Percentiles rank a stretch among this genome's conserved stretches.
Conservation (phyloP, 2,113 vertebrate species). For the Pristiophorus japonicus region DNA sequence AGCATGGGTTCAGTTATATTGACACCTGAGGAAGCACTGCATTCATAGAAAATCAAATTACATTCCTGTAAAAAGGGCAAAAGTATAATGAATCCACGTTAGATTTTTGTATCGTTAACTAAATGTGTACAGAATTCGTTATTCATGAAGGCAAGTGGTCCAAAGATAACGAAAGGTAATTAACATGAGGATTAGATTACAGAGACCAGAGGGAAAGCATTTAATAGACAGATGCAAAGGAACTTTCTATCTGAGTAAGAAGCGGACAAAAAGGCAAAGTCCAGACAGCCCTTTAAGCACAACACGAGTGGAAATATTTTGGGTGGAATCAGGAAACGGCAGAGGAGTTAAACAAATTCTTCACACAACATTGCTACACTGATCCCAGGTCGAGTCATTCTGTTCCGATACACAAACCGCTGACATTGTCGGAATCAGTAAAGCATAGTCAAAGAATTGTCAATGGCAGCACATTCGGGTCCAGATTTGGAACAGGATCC, state of each 20-base stretch:
- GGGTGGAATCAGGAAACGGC: background rate
- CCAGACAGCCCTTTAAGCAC: background rate
- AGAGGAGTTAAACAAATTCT: background rate
- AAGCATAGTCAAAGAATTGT: background rate
- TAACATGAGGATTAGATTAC: background rate
- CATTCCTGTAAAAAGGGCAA: conserved; percentile 61
- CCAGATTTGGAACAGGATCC: background rate
- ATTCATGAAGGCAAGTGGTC: background rate
- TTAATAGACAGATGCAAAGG: background rate
- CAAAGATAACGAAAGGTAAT: background rate
- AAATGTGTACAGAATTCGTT: background rate
- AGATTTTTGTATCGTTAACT: background rate
- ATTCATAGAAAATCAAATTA: conserved; percentile 77
- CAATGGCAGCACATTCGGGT: background rate
- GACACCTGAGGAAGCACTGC: conserved; percentile 75
- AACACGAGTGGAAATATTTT: background rate
- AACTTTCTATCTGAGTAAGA: no score
- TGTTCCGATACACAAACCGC: background rate
- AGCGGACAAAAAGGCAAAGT: background rate
- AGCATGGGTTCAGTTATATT: conserved; percentile 68
- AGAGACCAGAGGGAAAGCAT: background rate
- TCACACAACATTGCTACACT: background rate
- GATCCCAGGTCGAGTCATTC: background rate
- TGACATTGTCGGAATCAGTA: background rate
- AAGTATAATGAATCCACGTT: background rate